A percentile compares a stretch with the other conserved stretches of the same genome.
These are phyloP conservation scores for Aphrophora alni DNA, from an alignment of 2,888 invertebrate species.

Conservation along the genomic window DNA sequence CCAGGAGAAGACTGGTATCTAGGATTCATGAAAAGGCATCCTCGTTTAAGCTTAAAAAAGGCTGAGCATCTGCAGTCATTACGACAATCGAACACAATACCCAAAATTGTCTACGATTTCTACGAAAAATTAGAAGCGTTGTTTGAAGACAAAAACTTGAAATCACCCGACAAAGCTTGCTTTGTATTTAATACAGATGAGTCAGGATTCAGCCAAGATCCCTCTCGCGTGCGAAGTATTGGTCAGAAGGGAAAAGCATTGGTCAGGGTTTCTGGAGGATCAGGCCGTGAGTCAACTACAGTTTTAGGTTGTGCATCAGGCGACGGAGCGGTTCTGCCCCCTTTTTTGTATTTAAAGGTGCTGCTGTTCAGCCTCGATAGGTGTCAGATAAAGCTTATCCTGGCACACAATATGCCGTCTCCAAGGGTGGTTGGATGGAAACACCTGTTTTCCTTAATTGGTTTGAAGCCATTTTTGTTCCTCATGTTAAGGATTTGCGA, in stretches of 20 bases:
- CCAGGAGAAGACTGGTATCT: conserved; percentile 3
- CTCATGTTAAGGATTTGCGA: conserved; percentile 11
- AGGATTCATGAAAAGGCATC: conserved; percentile 23
- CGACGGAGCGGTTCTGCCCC: conserved; percentile 48
- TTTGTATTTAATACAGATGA: conserved; percentile 51
- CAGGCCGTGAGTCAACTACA: conserved; percentile 50
- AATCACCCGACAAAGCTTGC: neutral
- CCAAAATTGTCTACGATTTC: conserved; percentile 50
- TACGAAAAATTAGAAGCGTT: conserved; percentile 44
- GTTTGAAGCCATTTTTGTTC: too few relatives aligned
- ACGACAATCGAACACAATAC: conserved; percentile 44
- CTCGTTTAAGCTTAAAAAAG: conserved; percentile 25
- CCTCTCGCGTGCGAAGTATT: conserved; percentile 47
- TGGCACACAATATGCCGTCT: too few relatives aligned
- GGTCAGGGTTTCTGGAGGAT: conserved; percentile 49
- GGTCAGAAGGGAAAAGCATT: conserved; percentile 47
- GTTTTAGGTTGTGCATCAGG: conserved; percentile 49
- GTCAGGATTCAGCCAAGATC: conserved; percentile 48
- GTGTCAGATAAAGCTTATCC: too few relatives aligned
- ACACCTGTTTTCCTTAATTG: too few relatives aligned
- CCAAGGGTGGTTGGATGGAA: too few relatives aligned
- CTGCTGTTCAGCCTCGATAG: too few relatives aligned
- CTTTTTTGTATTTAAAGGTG: conserved; percentile 22
- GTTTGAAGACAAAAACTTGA: neutral
- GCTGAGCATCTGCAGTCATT: conserved; percentile 51